phyloP scores from a whole-genome alignment of 2,113 vertebrate genomes.

The Pterophyllum scalare region DNA sequence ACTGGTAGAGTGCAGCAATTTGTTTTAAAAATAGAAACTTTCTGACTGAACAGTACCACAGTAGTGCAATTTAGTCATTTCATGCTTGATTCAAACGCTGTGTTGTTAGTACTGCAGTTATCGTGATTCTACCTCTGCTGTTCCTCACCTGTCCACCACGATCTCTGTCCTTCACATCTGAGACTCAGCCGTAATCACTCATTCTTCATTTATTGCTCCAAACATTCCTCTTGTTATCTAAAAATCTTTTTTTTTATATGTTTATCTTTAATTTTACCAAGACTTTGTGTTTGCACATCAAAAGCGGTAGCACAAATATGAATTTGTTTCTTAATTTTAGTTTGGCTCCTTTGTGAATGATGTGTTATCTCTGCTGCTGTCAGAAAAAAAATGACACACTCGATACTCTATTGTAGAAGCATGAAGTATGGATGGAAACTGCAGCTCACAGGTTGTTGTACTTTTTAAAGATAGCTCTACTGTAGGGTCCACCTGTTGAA shows the following conservation, averaged over 20 bases:
- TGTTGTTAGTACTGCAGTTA: background rate
- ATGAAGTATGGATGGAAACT: background rate
- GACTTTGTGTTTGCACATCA: background rate
- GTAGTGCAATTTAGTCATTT: background rate
- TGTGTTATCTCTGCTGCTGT: background rate
- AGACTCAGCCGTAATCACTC: background rate
- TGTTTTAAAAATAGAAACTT: background rate
- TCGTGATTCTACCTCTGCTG: background rate
- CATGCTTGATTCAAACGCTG: background rate
- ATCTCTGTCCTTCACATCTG: background rate
- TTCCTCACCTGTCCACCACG: background rate
- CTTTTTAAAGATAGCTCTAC: background rate
- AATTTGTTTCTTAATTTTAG: too few species aligned
- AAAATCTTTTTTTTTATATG: background rate
- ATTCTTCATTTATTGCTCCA: background rate
- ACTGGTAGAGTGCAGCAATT: background rate
- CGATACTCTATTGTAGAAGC: background rate
- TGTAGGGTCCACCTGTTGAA: background rate
- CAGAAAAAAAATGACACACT: background rate
- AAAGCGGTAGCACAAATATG: too few species aligned
- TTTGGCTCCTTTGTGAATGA: background rate
- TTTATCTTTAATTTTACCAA: background rate
- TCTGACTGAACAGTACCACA: background rate
- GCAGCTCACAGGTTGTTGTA: background rate
- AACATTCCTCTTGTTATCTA: background rate